Evolutionary conservation across 2,113 vertebrate species (phyloP).

Genomic region (Silurus meridionalis): DNA sequence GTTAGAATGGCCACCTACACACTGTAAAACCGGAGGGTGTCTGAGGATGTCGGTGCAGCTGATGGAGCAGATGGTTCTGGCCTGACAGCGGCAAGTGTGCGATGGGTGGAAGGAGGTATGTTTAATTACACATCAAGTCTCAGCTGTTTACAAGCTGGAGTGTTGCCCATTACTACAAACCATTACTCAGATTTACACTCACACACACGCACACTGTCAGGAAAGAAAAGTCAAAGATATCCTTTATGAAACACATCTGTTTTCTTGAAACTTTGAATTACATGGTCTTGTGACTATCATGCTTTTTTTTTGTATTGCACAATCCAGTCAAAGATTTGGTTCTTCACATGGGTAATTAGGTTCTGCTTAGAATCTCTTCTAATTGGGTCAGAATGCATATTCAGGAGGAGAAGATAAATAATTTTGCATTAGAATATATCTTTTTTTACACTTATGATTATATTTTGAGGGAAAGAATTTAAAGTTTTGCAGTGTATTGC

Average conservation of each 20-base stretch:
- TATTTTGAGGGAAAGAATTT: too few species aligned
- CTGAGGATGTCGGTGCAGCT: conserved; percentile 2
- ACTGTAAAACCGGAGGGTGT: background rate
- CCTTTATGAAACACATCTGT: background rate
- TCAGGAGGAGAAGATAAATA: too few species aligned
- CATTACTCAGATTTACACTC: background rate
- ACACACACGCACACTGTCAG: background rate
- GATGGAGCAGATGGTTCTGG: conserved; percentile 39
- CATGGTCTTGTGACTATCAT: background rate
- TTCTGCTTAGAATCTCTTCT: background rate
- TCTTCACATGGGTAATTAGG: background rate
- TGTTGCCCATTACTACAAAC: conserved; percentile 3
- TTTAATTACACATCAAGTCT: conserved; percentile 45
- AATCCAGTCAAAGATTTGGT: too few species aligned
- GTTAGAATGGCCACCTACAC: background rate
- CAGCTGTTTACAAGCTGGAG: conserved; percentile 3
- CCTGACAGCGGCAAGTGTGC: conserved; percentile 25
- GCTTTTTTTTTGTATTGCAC: background rate
- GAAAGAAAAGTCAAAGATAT: background rate
- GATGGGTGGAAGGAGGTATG: conserved; percentile 40
- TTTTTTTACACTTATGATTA: too few species aligned
- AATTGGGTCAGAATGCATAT: background rate
- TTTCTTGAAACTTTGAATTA: background rate
- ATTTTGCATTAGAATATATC: too few species aligned
- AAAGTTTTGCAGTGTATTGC: conserved; percentile 83